Evolutionary conservation across 2,888 invertebrate species (phyloP), one percentile per base, ranked within the genome.

Genomic region (Eumerus sabulonum): DNA sequence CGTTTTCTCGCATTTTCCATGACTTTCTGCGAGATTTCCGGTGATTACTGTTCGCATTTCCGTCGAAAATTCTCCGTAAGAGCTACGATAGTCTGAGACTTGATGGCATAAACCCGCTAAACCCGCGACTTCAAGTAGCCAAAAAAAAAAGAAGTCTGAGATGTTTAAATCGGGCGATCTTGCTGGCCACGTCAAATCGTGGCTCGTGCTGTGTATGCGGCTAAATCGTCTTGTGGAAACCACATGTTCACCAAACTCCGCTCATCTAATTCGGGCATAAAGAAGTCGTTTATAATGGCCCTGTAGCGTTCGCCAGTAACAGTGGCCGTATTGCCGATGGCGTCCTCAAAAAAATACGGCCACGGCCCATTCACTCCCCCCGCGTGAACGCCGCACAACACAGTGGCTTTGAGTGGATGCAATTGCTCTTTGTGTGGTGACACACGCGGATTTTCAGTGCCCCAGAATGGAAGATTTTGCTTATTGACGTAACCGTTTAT

Each of bases 401-500:
- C 27, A 27, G 27, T 51, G 51, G 1, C 51, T 51, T 51, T 51
- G 35, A 36, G 51, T 9, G 35, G 51, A n/a, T 51, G 51, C 27
- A 51, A 51, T 51, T 19, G 51, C 27, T 51, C 35, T 27, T 51
- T 12, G 51, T 51, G 5, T 7, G 9, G n/a, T 1, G 9, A 7
- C n/a, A 51, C 47, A 47, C 16, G 3, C 16, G 47, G 47, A 47
- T 47, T 47, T 47, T 47, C 47, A 47, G 47, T 47, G 35, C 35
- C 51, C 51, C 35, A 36, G 51, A 51, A 51, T 2, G 13, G 27
- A 12, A 51, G n/a, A 51, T 51, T 51, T 51, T 19, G 51, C 51
- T 51, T 51, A 51, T 51, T 51, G 5, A 51, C 51, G 51, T 51
- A 51, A 4, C 35, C 27, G 36, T 27, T 51, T 12, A 51, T 12